These are phyloP conservation scores for Drosophila aldrichi DNA, from an alignment of 2,888 invertebrate species.

Conservation along the genomic window DNA sequence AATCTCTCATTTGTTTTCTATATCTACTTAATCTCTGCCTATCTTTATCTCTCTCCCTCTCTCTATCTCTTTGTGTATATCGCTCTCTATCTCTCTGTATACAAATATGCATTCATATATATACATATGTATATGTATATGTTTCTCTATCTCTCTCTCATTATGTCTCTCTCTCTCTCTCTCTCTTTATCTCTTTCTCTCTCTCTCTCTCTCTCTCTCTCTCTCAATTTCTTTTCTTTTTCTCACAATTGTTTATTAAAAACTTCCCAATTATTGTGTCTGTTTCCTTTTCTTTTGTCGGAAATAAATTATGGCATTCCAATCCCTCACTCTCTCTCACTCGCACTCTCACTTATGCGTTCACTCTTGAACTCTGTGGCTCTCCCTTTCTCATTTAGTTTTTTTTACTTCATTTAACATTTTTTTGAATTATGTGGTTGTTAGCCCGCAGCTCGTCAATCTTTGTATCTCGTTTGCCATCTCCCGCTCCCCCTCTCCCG, in stretches of 20 bases:
- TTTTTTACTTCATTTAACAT: conserved; percentile 3
- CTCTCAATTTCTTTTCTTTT: background rate
- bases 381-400: background rate
- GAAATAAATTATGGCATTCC: conserved; percentile 5
- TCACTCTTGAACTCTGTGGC: background rate
- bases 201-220: background rate
- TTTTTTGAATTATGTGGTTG: conserved; percentile 5
- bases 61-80: background rate
- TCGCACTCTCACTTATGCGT: background rate
- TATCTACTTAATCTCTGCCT: background rate
- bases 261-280: background rate
- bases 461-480: background rate
- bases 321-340: background rate
- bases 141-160: background rate
- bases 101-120: no score
- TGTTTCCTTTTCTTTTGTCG: background rate
- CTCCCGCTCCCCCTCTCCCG: no score
- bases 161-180: background rate
- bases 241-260: background rate
- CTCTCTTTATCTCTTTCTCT: no score
- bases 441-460: conserved; percentile 8
- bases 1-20: background rate
- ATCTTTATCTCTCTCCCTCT: background rate
- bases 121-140: no score
- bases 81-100: background rate